Percentiles rank a stretch among this genome's conserved stretches.
Conservation (phyloP, 92 coral and sea anemone species). For the Epizoanthus fatuus region DNA sequence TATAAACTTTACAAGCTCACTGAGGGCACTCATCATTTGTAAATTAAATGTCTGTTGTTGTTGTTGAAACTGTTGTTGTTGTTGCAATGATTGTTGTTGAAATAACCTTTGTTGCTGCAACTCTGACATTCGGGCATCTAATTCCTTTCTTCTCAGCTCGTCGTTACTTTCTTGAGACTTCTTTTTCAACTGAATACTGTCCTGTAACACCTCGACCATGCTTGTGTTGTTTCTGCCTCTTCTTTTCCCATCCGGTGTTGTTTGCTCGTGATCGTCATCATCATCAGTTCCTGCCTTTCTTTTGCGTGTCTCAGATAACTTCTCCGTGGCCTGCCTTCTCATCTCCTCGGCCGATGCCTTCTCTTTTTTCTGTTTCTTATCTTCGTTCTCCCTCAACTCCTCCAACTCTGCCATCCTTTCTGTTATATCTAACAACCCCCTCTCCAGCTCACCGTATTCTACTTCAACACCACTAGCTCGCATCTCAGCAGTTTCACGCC, state of each 20-base stretch:
- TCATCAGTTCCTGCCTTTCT: neutral
- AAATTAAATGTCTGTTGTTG: slow-evolving; percentile 1
- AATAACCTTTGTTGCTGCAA: slow-evolving; percentile 15
- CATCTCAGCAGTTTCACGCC: slow-evolving; percentile 44
- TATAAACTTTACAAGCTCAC: slow-evolving; percentile 7
- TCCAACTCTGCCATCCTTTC: slow-evolving; percentile 48
- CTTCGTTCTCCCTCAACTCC: slow-evolving; percentile 16
- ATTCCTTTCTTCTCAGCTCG: slow-evolving; percentile 10
- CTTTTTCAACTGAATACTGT: slow-evolving; percentile 36
- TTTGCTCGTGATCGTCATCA: neutral
- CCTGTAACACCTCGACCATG: slow-evolving; percentile 38
- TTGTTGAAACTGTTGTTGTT: slow-evolving; percentile 14
- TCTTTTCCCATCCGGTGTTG: neutral
- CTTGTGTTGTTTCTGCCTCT: neutral
- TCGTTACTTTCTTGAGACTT: slow-evolving; percentile 32
- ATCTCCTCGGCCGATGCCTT: slow-evolving; percentile 46
- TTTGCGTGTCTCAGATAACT: slow-evolving; percentile 37
- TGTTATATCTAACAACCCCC: slow-evolving; percentile 43
- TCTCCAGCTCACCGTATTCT: slow-evolving; percentile 51
- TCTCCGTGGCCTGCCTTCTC: slow-evolving; percentile 59
- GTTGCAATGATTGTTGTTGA: slow-evolving; percentile 17
- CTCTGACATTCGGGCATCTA: slow-evolving; percentile 1
- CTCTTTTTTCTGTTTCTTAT: slow-evolving; percentile 34
- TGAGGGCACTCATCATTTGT: slow-evolving; percentile 10
- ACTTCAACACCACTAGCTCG: slow-evolving; percentile 59